Base-by-base conservation (phyloP, 1,140 invertebrate species). In the Saccostrea echinata region DNA sequence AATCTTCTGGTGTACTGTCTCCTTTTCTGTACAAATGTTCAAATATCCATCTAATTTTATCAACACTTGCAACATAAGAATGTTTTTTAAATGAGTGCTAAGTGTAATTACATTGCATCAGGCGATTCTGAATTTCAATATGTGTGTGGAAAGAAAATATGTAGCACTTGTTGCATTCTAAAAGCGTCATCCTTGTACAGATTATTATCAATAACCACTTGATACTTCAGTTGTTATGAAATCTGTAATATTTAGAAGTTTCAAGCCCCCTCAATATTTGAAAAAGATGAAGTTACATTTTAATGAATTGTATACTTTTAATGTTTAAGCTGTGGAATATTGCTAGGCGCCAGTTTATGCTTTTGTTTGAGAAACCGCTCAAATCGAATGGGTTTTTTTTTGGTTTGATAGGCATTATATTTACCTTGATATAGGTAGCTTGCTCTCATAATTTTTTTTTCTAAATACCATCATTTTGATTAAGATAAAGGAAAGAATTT, bases 111-210 rank as follows among this genome's bases (percentile, higher is more conserved):
- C 27, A 76, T 76, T 33, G 33, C 16, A 76, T 76, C 68, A 76
- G 24, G 68, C 68, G 4, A 76, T 33, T 76, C 27, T 76, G 68
- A 76, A 76, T 76, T 76, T 76, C 27, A 30, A 76, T 76, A 76
- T 33, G 13, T 33, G 13, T 16, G 27, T 30, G 30, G 68, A 76
- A 33, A 30, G 68, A 33, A 33, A 76, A 76, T 76, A 30, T 30
- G 68, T 76, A 76, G 30, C 68, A 76, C 68, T 76, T 76, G 68
- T 76, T 76, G 68, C 68, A 76, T 30, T 76, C 33, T 13, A 30
- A 64, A 76, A 76, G 55, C 18, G 55, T 61, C 68, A 76, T 12
- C 12, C 33, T 33, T 27, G 68, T 27, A 16, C 27, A 16, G 24
- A 76, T 76, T 61, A 21, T 61, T 61, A 61, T 61, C 55, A n/a